Evolutionary conservation across 1,140 invertebrate genomes (phyloP).

Genomic region (Drosophila sechellia): DNA sequence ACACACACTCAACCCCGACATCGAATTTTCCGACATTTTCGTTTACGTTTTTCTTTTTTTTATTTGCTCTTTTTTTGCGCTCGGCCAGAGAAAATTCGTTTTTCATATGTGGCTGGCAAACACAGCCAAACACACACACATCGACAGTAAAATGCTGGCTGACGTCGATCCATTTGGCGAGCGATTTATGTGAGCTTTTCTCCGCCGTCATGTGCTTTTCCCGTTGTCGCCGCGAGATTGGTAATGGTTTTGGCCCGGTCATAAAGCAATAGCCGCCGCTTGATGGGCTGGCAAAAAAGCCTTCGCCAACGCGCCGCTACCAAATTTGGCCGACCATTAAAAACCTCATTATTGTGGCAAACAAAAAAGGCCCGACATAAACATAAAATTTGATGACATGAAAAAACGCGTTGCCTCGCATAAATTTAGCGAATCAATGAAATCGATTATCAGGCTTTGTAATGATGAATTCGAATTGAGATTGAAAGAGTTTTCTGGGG

Average conservation of each 20-base stretch:
- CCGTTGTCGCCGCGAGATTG: constrained; percentile 10
- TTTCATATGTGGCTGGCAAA: constrained; percentile 67
- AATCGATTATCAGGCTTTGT: constrained; percentile 38
- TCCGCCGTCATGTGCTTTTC: constrained; percentile 31
- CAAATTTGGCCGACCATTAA: constrained; percentile 46
- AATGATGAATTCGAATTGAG: constrained; percentile 28
- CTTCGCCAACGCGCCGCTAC: constrained; percentile 28
- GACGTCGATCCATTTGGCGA: constrained; percentile 70
- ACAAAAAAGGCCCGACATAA: constrained; percentile 59
- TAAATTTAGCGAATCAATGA: constrained; percentile 46
- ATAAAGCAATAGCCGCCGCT: constrained; percentile 49
- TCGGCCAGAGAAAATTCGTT: constrained; percentile 77
- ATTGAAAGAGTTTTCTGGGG: constrained; percentile 30
- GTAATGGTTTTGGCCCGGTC: constrained; percentile 19
- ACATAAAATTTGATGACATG: constrained; percentile 58
- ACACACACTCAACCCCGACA: constrained; percentile 54
- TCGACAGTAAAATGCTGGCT: constrained; percentile 68
- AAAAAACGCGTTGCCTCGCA: constrained; percentile 24
- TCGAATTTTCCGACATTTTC: constrained; percentile 74
- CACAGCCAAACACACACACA: constrained; percentile 39
- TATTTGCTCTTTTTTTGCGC: constrained; percentile 50
- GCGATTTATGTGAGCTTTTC: constrained; percentile 54
- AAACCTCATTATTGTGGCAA: constrained; percentile 57
- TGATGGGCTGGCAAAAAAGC: constrained; percentile 43
- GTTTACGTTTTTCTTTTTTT: constrained; percentile 40